Base-by-base conservation (phyloP, 1,140 invertebrate genomes). In the Calliphora vicina region DNA sequence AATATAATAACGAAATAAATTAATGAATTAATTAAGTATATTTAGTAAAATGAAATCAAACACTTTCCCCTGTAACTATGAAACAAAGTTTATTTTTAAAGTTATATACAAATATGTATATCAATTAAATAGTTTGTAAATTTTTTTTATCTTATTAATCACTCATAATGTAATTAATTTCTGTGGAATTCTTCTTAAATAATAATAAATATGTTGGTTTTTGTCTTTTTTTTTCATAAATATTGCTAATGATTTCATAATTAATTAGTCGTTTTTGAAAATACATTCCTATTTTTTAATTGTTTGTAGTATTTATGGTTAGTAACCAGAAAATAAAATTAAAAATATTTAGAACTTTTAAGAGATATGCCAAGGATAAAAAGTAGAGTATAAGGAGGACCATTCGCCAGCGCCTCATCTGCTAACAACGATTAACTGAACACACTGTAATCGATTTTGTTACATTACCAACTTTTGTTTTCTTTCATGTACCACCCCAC, bases 161-260 rank as follows among this genome's bases (percentile, higher is more conserved):
- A 23, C 23, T 17, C 6, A 25, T 23, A 10, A 23, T 23, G 23
- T 67, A 67, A 67, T 67, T 23, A 23, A 23, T 67, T 67, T 50
- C 10, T 67, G n/a, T n/a, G 17, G 61, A 67, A 67, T 12, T 67
- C 17, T 67, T 67, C 61, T 67, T 67, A 67, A 67, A 20, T 67
- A 20, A 61, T 17, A 6, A 67, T 67, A 57, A 57, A 23, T 67
- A 67, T 67, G 17, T 67, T 67, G n/a, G 61, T 67, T 67, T 67
- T 23, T 67, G n/a, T 15, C 3, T n/a, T 57, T n/a, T 17, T n/a
- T 57, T n/a, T 57, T 6, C 20, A 23, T 67, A n/a, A 67, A 67
- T 67, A 67, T 67, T 67, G 61, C 61, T 67, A 67, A 23, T 23
- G n/a, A 67, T 67, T 67, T 67, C 20, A 23, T 67, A 67, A 67